Evolutionary conservation across 2,888 invertebrate species (phyloP), one percentile per base, ranked within the genome.

Genomic region (Ashinkailepas kermadecensis): DNA sequence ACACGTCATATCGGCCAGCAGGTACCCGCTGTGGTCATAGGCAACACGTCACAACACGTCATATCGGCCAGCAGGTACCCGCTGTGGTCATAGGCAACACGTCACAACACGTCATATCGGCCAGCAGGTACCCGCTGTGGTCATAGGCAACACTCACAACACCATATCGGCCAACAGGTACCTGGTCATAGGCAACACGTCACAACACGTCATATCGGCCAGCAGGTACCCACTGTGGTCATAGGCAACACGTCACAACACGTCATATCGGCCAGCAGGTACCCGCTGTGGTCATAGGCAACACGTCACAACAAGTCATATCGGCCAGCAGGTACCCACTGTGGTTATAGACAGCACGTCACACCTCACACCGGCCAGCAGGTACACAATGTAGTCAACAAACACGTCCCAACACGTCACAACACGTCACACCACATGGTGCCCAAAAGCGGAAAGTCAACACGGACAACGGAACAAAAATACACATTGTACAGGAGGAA

Each of bases 301-400:
- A n/a, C 21, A 21, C 21, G 64, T 21, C 39, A 39, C 39, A 39
- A 39, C 39, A 39, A 1, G 39, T 39, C 39, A 39, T n/a, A n/a
- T n/a, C n/a, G n/a, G n/a, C n/a, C 64, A 64, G 64, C 64, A 64
- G 64, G 64, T 64, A 64, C 64, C 64, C 64, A 21, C 64, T 64
- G 64, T 8, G 3, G 11, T 21, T 9, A 64, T 15, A 15, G 64
- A n/a, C 9, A 9, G n/a, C 18, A 58, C 58, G 39, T 7, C 64
- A 64, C 39, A 39, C 39, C n/a, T n/a, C n/a, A n/a, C 1, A 64
- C 62, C 15, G 62, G 21, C 64, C 64, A 64, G 64, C 21, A 64
- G 21, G 64, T 64, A 62, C 64, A 1, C 21, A 64, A 18, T 21
- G 64, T 8, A 10, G 62, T 6, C 64, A 39, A 39, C 39, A 39